A percentile compares a stretch with the other conserved stretches of the same genome.
phyloP scores from a whole-genome alignment of 1,140 invertebrate species.

The Zaprionus camerounensis region DNA sequence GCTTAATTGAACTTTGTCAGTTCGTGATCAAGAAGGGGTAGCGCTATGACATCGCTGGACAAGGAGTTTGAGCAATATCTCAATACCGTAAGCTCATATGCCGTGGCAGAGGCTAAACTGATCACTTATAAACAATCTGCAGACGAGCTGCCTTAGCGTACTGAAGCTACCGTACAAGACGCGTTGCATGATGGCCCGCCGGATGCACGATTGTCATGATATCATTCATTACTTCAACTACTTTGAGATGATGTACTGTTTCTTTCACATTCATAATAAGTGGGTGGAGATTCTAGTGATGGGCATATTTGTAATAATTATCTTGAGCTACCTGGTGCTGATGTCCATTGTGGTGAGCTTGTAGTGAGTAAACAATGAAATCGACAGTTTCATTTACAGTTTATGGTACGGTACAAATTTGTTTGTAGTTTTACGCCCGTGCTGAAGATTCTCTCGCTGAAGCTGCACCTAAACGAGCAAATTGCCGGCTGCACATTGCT shows the following conservation, averaged over 20 bases:
- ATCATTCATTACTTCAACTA: slow-evolving; percentile 49
- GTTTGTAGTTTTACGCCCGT: slow-evolving; percentile 37
- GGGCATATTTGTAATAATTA: neutral
- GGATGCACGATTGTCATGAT: slow-evolving; percentile 19
- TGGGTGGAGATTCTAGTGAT: slow-evolving; percentile 5
- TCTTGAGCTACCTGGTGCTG: slow-evolving; percentile 13
- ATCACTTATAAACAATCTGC: neutral
- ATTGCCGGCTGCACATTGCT: slow-evolving; percentile 52
- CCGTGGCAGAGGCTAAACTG: neutral
- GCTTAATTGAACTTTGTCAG: neutral
- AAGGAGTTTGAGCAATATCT: slow-evolving; percentile 30
- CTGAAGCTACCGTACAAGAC: slow-evolving; percentile 20
- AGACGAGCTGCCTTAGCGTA: slow-evolving; percentile 51
- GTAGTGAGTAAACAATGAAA: slow-evolving; percentile 32
- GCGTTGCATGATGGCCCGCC: slow-evolving; percentile 43
- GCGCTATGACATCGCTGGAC: slow-evolving; percentile 16
- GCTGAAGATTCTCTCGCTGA: slow-evolving; percentile 46
- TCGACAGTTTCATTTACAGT: no score
- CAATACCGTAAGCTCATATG: slow-evolving; percentile 22
- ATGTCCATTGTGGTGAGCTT: slow-evolving; percentile 30
- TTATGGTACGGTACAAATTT: no score
- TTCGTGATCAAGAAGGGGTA: neutral
- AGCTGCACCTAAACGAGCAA: slow-evolving; percentile 51
- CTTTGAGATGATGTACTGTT: slow-evolving; percentile 58
- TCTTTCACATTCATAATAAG: slow-evolving; percentile 14